Evolutionary conservation across 2,113 vertebrate genomes (phyloP).

Genomic region (Hippolais icterina): DNA sequence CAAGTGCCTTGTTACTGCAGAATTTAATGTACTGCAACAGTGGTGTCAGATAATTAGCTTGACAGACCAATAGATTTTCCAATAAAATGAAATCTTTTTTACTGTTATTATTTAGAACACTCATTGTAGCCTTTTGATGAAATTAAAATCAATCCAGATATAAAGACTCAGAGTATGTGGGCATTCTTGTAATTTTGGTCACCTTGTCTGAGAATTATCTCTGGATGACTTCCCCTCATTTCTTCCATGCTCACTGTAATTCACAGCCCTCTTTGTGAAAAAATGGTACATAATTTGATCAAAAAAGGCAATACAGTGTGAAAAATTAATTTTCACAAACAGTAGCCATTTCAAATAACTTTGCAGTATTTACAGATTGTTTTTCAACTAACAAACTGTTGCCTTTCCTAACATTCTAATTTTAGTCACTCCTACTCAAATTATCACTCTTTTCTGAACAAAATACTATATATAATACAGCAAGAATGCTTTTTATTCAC

Average conservation of each 20-base stretch:
- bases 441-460: not conserved
- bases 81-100: constrained; percentile 12
- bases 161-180: not conserved
- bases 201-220: not conserved
- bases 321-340: not conserved
- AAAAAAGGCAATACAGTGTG: not conserved
- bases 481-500: not conserved
- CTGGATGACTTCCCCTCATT: not conserved
- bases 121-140: not conserved
- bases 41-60: constrained; percentile 51
- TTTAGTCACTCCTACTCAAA: not conserved
- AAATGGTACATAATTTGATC: not conserved
- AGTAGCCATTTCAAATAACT: not conserved
- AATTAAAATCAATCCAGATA: constrained; percentile 20
- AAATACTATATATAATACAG: not conserved
- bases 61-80: constrained; percentile 53
- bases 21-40: constrained; percentile 50
- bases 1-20: constrained; percentile 51
- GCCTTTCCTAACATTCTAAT: not conserved
- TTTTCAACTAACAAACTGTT: not conserved
- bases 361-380: not conserved
- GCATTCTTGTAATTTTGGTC: constrained; percentile 18
- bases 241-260: not conserved
- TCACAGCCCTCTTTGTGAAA: not conserved
- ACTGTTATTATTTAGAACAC: constrained; percentile 26